Evolutionary conservation across 2,113 vertebrate genomes (phyloP).

Genomic region (Stigmatopora argus): DNA sequence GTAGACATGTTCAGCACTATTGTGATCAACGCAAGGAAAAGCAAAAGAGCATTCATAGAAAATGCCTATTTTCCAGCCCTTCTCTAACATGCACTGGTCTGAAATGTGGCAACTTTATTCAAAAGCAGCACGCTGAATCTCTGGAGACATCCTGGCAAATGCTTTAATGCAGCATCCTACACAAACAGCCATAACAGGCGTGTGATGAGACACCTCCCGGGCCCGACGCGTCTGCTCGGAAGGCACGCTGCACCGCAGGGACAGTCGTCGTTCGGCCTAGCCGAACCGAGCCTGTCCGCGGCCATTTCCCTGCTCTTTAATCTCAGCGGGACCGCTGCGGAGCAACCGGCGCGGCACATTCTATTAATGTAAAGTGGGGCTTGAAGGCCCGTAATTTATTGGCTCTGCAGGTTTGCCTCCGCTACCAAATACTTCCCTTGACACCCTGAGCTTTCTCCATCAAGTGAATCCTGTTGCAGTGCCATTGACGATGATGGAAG

Average conservation of each 20-base stretch:
- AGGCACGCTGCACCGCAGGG: slow-evolving; percentile 23
- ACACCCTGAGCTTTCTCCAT: slow-evolving; percentile 51
- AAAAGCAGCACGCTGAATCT: not conserved
- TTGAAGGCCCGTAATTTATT: slow-evolving; percentile 69
- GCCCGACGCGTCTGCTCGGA: slow-evolving; percentile 2
- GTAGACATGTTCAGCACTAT: not conserved
- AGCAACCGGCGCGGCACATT: slow-evolving; percentile 61
- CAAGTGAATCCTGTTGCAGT: not conserved
- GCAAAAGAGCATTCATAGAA: not conserved
- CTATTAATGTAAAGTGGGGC: slow-evolving; percentile 70
- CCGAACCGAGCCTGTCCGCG: slow-evolving; percentile 56
- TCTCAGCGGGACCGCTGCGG: slow-evolving; percentile 55
- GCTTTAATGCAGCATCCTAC: not conserved
- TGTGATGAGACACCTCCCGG: slow-evolving; percentile 2
- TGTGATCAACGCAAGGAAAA: not conserved
- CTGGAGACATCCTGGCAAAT: not conserved
- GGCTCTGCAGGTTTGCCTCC: slow-evolving; percentile 65
- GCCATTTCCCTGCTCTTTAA: slow-evolving; percentile 68
- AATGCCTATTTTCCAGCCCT: not conserved
- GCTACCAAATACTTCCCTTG: slow-evolving; percentile 66
- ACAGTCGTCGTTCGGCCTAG: slow-evolving; percentile 17
- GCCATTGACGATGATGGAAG: no score
- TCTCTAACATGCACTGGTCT: not conserved
- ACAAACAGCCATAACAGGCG: not conserved
- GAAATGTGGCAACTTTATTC: not conserved